Conservation (phyloP, 2,113 vertebrate species). For the Nothobranchius kuhntae region DNA sequence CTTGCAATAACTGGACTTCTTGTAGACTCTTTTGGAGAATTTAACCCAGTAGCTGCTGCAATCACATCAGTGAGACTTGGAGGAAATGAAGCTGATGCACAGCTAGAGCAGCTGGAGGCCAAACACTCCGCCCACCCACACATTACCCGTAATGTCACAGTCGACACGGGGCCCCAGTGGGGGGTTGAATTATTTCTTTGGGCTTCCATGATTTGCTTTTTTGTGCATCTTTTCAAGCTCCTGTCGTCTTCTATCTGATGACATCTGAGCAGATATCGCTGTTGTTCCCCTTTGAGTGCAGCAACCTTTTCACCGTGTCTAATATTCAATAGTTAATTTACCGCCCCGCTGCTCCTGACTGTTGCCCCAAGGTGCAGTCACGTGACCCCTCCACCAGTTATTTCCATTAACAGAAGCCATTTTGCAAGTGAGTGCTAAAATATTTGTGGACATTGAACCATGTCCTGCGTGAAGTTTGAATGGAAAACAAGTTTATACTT, state of each 20-base stretch:
- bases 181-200: slow-evolving; percentile 47
- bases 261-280: slow-evolving; percentile 31
- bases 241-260: slow-evolving; percentile 25
- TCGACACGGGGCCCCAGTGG: slow-evolving; percentile 53
- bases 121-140: slow-evolving; percentile 52
- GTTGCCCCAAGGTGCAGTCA: slow-evolving; percentile 50
- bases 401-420: slow-evolving; percentile 53
- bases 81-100: slow-evolving; percentile 52
- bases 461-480: background rate
- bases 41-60: slow-evolving; percentile 5
- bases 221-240: slow-evolving; percentile 40
- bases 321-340: slow-evolving; percentile 75
- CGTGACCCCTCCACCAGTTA: slow-evolving; percentile 42
- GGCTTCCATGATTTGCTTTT: slow-evolving; percentile 47
- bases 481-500: slow-evolving; percentile 7
- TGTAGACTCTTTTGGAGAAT: slow-evolving; percentile 12
- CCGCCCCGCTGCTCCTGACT: slow-evolving; percentile 57
- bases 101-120: slow-evolving; percentile 61
- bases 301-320: slow-evolving; percentile 56
- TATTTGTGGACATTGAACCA: slow-evolving; percentile 13
- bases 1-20: slow-evolving; percentile 1
- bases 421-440: slow-evolving; percentile 44
- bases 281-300: slow-evolving; percentile 43
- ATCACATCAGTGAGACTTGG: slow-evolving; percentile 41
- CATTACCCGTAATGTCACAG: slow-evolving; percentile 64